A percentile compares a stretch with the other conserved stretches of the same genome.
These are phyloP conservation scores for Beroe ovata DNA, from an alignment of 37 sponge, comb jelly and placozoan genomes.

Conservation along the genomic window DNA sequence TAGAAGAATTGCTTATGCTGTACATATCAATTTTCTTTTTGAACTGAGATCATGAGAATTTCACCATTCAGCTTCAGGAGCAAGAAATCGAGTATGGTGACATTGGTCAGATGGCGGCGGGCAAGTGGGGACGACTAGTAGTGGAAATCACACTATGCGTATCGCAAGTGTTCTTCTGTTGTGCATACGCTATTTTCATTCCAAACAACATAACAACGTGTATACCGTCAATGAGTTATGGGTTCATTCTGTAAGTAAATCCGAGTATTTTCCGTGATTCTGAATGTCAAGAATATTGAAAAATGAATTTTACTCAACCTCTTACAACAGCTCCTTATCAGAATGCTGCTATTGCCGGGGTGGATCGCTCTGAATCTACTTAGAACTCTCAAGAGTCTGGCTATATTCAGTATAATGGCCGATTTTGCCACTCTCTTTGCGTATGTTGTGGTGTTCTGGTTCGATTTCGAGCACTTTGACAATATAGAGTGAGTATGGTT, in stretches of 20 bases:
- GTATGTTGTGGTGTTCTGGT: conserved; percentile 85
- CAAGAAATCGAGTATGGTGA: conserved; percentile 85
- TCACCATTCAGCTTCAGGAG: conserved; percentile 55
- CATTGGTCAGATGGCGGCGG: conserved; percentile 80
- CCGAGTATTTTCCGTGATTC: no score
- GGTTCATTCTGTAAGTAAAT: conserved; percentile 4
- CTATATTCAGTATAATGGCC: conserved; percentile 77
- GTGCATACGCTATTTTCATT: conserved; percentile 96
- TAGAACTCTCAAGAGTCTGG: conserved; percentile 60
- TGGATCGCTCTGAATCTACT: not conserved
- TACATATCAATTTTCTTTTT: no score
- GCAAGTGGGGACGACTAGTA: conserved; percentile 72
- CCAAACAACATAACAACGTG: conserved; percentile 78
- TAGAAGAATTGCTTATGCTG: no score
- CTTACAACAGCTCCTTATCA: not conserved
- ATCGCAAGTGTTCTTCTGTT: conserved; percentile 91
- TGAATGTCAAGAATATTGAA: not conserved
- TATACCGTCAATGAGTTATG: conserved; percentile 65
- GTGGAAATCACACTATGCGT: conserved; percentile 77
- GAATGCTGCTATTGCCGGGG: conserved; percentile 12
- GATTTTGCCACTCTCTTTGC: conserved; percentile 91
- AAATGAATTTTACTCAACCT: not conserved
- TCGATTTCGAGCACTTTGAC: conserved; percentile 86
- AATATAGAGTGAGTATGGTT: conserved; percentile 74
- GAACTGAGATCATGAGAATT: no score